Evolutionary conservation across 64 coral and sea anemone species (phyloP).

Genomic region (Anthopleura sola): DNA sequence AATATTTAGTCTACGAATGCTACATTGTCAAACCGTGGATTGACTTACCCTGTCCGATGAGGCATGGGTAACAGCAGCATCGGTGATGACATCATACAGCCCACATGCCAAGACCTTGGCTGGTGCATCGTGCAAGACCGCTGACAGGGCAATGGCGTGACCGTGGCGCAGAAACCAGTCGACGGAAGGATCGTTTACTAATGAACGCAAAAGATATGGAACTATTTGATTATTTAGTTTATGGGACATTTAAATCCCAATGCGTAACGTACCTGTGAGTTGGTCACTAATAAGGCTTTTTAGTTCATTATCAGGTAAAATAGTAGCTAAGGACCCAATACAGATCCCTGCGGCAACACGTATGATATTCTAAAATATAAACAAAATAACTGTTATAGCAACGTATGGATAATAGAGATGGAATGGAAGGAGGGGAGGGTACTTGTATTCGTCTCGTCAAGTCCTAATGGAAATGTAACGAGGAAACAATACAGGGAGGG

Average conservation of each 20-base stretch:
- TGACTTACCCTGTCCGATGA: constrained; percentile 76
- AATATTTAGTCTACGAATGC: background rate
- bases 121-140: constrained; percentile 87
- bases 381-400: background rate
- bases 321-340: constrained; percentile 64
- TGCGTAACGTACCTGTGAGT: constrained; percentile 47
- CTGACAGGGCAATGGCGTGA: constrained; percentile 82
- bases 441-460: background rate
- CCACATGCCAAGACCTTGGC: constrained; percentile 57
- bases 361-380: constrained; percentile 65
- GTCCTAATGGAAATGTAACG: background rate
- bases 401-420: background rate
- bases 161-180: constrained; percentile 97
- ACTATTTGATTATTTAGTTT: background rate
- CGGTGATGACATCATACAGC: constrained; percentile 64
- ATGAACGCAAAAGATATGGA: background rate
- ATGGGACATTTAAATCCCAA: background rate
- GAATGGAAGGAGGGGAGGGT: constrained; percentile 35
- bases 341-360: constrained; percentile 83
- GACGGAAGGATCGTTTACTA: constrained; percentile 82
- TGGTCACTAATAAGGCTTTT: constrained; percentile 64
- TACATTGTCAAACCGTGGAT: background rate
- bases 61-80: constrained; percentile 69
- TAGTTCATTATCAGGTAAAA: constrained; percentile 75
- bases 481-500: background rate